Percentiles rank a stretch among this genome's conserved stretches.
phyloP scores from a whole-genome alignment of 2,113 vertebrate species.

The Cyanistes caeruleus region DNA sequence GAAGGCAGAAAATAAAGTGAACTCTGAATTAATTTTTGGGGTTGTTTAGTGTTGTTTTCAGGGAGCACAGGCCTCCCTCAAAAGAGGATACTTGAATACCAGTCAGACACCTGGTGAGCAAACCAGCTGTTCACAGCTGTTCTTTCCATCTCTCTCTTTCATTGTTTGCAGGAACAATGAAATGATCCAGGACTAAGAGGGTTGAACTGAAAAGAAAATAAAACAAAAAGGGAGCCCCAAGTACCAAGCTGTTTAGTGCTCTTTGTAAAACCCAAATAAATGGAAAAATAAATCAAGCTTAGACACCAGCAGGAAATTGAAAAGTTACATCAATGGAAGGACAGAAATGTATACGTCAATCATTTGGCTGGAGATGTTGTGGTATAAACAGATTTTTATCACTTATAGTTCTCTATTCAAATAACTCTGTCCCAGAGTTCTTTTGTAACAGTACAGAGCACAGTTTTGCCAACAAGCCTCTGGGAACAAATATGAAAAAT shows the following conservation, averaged over 20 bases:
- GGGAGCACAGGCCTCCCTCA: background rate
- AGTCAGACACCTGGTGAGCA: slow-evolving; percentile 37
- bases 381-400: slow-evolving; percentile 70
- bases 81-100: slow-evolving; percentile 14
- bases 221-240: background rate
- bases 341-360: slow-evolving; percentile 66
- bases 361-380: slow-evolving; percentile 64
- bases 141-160: slow-evolving; percentile 62
- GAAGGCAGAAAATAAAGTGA: background rate
- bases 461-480: slow-evolving; percentile 7
- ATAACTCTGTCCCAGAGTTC: slow-evolving; percentile 21
- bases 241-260: slow-evolving; percentile 59
- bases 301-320: slow-evolving; percentile 74
- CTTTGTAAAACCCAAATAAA: slow-evolving; percentile 70
- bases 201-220: slow-evolving; percentile 44
- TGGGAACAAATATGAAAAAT: background rate
- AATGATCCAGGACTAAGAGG: slow-evolving; percentile 52
- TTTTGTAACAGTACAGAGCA: slow-evolving; percentile 3
- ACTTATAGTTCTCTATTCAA: slow-evolving; percentile 41
- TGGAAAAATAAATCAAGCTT: slow-evolving; percentile 72
- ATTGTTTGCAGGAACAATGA: slow-evolving; percentile 72
- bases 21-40: background rate
- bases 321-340: slow-evolving; percentile 68
- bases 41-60: background rate
- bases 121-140: slow-evolving; percentile 48